phyloP scores from a whole-genome alignment of 2,888 invertebrate genomes.

The Thelaira solivaga region DNA sequence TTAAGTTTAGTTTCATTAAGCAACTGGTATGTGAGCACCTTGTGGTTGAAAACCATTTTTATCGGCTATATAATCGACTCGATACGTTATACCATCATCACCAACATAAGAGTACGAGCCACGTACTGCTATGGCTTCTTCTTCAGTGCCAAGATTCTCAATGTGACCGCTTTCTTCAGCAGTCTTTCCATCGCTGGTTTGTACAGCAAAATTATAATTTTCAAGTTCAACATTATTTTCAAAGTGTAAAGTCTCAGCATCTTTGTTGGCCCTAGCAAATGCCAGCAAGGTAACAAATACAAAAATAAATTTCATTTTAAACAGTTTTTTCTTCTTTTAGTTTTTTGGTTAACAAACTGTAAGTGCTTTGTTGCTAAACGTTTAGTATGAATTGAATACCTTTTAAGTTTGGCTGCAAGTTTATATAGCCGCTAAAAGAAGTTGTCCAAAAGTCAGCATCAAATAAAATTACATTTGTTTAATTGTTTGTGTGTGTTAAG shows the following conservation, averaged over 20 bases:
- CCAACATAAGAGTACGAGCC: conserved; percentile 79
- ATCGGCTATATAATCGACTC: conserved; percentile 78
- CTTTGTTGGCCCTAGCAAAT: conserved; percentile 62
- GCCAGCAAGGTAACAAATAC: conserved; percentile 70
- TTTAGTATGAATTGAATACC: conserved; percentile 29
- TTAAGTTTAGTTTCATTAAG: conserved; percentile 59
- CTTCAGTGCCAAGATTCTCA: conserved; percentile 79
- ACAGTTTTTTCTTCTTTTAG: conserved; percentile 12
- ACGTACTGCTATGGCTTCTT: conserved; percentile 78
- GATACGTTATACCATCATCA: conserved; percentile 80
- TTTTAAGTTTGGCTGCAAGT: conserved; percentile 9
- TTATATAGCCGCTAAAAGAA: conserved; percentile 43
- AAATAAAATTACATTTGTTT: conserved; percentile 5
- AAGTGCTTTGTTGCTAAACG: conserved; percentile 25
- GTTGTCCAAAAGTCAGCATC: conserved; percentile 19
- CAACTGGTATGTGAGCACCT: conserved; percentile 78
- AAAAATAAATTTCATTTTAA: conserved; percentile 71
- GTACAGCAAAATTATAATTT: conserved; percentile 62
- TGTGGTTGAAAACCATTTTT: conserved; percentile 77
- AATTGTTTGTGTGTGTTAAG: neutral
- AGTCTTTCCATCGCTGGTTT: conserved; percentile 79
- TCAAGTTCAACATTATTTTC: conserved; percentile 63
- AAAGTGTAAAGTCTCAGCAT: conserved; percentile 61
- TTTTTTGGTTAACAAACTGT: no score
- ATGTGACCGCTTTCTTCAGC: conserved; percentile 79